A percentile compares a stretch with the other conserved stretches of the same genome.
Evolutionary conservation across 2,888 invertebrate species (phyloP).

Genomic region (Drosophila mulleri): DNA sequence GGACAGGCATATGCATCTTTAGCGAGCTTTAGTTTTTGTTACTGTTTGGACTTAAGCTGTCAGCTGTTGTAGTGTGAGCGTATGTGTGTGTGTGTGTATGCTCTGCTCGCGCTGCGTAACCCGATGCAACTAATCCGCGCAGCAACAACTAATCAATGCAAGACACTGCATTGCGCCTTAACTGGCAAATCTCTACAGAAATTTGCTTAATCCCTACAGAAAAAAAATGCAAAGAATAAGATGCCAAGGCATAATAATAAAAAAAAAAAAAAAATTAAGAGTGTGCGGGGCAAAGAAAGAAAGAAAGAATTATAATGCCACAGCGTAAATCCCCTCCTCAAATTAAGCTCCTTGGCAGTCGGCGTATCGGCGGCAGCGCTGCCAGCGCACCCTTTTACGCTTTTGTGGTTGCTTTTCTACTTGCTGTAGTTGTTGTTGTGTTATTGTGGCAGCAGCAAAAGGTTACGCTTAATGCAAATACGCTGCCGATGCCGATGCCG

Average conservation of each 20-base stretch:
- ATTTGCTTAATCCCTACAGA: constrained; percentile 79
- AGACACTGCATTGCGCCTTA: constrained; percentile 22
- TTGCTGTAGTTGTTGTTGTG: constrained; percentile 12
- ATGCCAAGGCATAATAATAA: constrained; percentile 42
- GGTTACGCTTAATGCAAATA: constrained; percentile 82
- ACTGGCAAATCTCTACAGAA: constrained; percentile 74
- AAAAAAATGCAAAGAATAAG: constrained; percentile 43
- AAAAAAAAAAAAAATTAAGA: constrained; percentile 10
- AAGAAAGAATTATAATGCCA: constrained; percentile 75
- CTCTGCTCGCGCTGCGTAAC: constrained; percentile 48
- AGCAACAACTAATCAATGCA: constrained; percentile 52
- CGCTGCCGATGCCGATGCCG: constrained; percentile 41
- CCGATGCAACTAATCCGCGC: constrained; percentile 60
- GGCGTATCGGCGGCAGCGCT: constrained; percentile 50
- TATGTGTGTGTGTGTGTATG: constrained; percentile 26
- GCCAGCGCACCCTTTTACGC: constrained; percentile 53
- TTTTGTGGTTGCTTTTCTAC: constrained; percentile 41
- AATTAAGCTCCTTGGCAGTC: constrained; percentile 82
- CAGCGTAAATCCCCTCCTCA: constrained; percentile 80
- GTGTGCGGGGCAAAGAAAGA: constrained; percentile 19
- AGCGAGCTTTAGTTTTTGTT: constrained; percentile 52
- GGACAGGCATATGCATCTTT: constrained; percentile 28
- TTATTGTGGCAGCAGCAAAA: constrained; percentile 45
- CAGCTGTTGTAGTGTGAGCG: constrained; percentile 49
- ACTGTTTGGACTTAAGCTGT: constrained; percentile 72